Conservation (phyloP, 2,888 invertebrate species). For the Eurois occulta region DNA sequence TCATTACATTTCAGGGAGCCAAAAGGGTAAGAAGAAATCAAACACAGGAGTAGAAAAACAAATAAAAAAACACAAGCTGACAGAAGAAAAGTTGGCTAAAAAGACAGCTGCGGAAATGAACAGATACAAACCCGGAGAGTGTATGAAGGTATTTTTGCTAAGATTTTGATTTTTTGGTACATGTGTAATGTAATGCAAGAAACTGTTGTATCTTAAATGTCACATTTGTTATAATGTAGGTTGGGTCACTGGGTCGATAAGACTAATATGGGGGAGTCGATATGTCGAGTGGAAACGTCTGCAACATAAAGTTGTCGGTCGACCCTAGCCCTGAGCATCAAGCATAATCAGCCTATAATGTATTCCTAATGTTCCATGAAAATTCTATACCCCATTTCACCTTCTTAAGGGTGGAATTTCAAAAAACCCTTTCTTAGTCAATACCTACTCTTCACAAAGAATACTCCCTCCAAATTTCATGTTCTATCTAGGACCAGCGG, state of each 20-base stretch:
- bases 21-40: slow-evolving; percentile 56
- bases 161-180: not conserved
- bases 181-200: not conserved
- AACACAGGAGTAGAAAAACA: slow-evolving; percentile 22
- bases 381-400: no score
- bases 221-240: not conserved
- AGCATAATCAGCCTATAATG: no score
- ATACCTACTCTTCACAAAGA: no score
- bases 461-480: no score
- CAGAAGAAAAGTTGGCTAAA: slow-evolving; percentile 70
- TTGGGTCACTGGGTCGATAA: not conserved
- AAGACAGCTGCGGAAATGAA: slow-evolving; percentile 67
- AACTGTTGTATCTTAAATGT: not conserved
- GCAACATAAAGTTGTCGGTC: no score
- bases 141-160: slow-evolving; percentile 83
- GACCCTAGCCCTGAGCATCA: no score
- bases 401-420: no score
- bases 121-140: slow-evolving; percentile 86
- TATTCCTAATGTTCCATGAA: no score
- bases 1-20: slow-evolving; percentile 19
- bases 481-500: no score
- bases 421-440: no score
- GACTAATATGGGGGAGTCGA: no score
- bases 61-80: slow-evolving; percentile 62
- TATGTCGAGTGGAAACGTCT: no score